Base-by-base conservation (phyloP, 2,797 vertebrate genomes). In the Callimico goeldii region DNA sequence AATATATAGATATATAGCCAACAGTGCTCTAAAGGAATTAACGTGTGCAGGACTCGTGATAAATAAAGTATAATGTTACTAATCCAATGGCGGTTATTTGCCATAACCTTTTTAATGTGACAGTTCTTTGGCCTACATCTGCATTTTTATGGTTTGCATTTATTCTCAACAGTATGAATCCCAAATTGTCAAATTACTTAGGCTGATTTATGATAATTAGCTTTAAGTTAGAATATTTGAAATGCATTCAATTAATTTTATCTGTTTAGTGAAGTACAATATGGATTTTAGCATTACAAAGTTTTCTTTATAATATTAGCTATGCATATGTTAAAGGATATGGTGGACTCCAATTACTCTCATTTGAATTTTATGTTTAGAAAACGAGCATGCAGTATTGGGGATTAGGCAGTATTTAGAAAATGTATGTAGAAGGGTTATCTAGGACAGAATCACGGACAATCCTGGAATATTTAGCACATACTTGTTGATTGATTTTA, bases 181-280 rank as follows among this genome's bases (percentile, higher is more conserved):
- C 52, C 95, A 77, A 97, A 96, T 98, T 98, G 97, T 98, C 96
- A 96, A 98, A 98, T 98, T 97, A 90, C 88, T 98, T 97, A 94
- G 91, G 83, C 96, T 98, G 98, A 98, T 98, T 98, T 98, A 97
- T 96, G 97, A 95, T 98, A 98, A 98, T 98, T 98, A 97, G 96
- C 96, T 98, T 95, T 97, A 98, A 97, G 97, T 94, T 95, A 85
- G 92, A 97, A 89, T 90, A 94, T 94, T 90, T 96, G 79, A 95
- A 97, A 91, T 96, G 28, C 39, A 88, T 92, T 97, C 93, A 94
- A 83, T 98, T 97, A 96, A 95, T 91, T 94, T 94, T 93, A 87
- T 96, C 84, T 95, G 1, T 98, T 98, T 98, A 98, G 77, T 43
- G 90, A 81, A 92, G 94, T 97, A 97, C 94, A 98, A 67, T 93